Conservation (phyloP, 2,888 invertebrate genomes). For the Agriopis marginaria region DNA sequence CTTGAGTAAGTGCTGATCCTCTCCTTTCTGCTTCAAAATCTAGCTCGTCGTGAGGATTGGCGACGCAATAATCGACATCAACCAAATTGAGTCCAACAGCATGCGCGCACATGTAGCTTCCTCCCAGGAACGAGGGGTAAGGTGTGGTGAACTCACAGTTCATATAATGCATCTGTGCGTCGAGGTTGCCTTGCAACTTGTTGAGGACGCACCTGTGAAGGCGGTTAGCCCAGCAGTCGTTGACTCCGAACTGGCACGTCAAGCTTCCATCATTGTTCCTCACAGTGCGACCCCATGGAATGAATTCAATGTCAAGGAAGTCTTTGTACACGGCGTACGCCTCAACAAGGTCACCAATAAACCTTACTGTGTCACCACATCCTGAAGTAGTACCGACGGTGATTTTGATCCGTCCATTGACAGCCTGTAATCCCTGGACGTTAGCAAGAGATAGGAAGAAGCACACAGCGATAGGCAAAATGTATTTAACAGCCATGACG, state of each 20-base stretch:
- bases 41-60: slow-evolving; percentile 59
- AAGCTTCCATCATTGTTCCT: slow-evolving; percentile 56
- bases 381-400: slow-evolving; percentile 69
- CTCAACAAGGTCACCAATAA: slow-evolving; percentile 62
- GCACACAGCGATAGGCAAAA: slow-evolving; percentile 39
- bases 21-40: slow-evolving; percentile 62
- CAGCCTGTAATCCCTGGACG: slow-evolving; percentile 53
- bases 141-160: slow-evolving; percentile 70
- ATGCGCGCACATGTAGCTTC: slow-evolving; percentile 67
- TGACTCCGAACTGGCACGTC: slow-evolving; percentile 64
- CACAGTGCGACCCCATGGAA: slow-evolving; percentile 76
- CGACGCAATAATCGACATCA: slow-evolving; percentile 67
- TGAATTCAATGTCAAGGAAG: slow-evolving; percentile 71
- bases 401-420: slow-evolving; percentile 72
- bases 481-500: slow-evolving; percentile 52
- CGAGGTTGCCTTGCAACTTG: slow-evolving; percentile 61
- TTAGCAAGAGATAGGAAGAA: slow-evolving; percentile 42
- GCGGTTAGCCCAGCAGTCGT: slow-evolving; percentile 78
- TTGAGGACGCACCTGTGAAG: slow-evolving; percentile 73
- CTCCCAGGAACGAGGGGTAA: slow-evolving; percentile 54
- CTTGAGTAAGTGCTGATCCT: slow-evolving; percentile 56
- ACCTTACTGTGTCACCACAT: slow-evolving; percentile 68
- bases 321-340: slow-evolving; percentile 65
- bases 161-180: slow-evolving; percentile 71
- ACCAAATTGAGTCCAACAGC: slow-evolving; percentile 62